These are phyloP conservation scores for Tragelaphus buxtoni DNA, from an alignment of 2,113 vertebrate genomes.

Conservation along the genomic window DNA sequence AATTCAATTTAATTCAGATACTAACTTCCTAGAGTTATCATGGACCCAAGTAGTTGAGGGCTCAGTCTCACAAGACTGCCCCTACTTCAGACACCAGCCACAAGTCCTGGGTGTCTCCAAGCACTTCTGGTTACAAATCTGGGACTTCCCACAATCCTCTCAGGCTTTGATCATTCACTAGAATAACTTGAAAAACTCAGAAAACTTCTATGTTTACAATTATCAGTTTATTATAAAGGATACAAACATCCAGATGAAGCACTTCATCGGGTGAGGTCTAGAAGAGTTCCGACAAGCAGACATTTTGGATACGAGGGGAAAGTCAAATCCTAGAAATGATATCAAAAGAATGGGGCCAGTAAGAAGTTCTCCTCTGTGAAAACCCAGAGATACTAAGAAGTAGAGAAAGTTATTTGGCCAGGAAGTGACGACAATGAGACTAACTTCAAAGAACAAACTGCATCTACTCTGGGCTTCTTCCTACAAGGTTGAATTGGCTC, in stretches of 20 bases:
- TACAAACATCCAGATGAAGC: background rate
- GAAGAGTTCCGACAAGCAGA: background rate
- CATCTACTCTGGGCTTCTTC: background rate
- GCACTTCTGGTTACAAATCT: background rate
- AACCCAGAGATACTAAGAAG: background rate
- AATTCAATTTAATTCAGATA: background rate
- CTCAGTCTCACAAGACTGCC: background rate
- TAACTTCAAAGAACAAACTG: background rate
- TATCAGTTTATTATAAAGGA: background rate
- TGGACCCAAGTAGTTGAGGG: background rate
- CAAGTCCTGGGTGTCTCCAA: background rate
- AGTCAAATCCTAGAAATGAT: background rate
- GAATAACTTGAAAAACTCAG: background rate
- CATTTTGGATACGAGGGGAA: background rate
- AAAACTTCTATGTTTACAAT: background rate
- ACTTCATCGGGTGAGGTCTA: background rate
- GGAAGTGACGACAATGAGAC: background rate
- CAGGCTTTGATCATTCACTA: background rate
- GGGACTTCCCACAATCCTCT: background rate
- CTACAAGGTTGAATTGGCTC: background rate
- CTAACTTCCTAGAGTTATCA: background rate
- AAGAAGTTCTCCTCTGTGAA: background rate
- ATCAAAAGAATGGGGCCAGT: background rate
- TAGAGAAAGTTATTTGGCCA: background rate
- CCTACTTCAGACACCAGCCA: background rate